Conservation (phyloP, 2,797 vertebrate genomes). For the Acomys russatus region DNA sequence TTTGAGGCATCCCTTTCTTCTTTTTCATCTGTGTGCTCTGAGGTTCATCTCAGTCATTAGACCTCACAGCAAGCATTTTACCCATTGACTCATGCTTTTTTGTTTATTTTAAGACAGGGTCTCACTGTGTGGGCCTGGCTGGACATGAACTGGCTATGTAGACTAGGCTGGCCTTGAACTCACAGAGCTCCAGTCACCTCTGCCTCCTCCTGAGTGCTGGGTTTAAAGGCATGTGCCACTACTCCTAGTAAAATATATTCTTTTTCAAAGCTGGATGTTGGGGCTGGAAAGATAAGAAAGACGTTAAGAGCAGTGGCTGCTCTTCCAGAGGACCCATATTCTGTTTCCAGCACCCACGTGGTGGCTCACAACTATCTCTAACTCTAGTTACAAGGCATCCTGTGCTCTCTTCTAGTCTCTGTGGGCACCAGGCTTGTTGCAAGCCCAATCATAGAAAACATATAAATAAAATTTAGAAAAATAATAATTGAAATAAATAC, state of each 20-base stretch:
- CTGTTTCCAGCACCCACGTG: not conserved
- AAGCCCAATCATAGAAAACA: not conserved
- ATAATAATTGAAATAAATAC: not conserved
- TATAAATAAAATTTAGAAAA: not conserved
- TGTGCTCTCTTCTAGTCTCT: not conserved
- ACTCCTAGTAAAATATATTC: not conserved
- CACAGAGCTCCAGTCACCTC: too few relatives aligned
- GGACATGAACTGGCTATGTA: too few relatives aligned
- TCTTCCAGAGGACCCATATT: not conserved
- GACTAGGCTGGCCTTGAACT: too few relatives aligned
- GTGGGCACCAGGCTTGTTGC: not conserved
- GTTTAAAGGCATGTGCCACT: too few relatives aligned
- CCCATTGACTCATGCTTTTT: not conserved
- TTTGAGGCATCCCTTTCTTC: not conserved
- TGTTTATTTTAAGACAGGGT: not conserved
- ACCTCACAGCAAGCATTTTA: not conserved
- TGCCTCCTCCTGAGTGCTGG: too few relatives aligned
- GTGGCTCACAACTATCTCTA: not conserved
- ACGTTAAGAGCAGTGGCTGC: not conserved
- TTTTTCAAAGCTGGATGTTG: not conserved
- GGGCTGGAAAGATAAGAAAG: not conserved
- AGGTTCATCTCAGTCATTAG: not conserved
- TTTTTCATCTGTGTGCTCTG: not conserved
- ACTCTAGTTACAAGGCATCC: not conserved
- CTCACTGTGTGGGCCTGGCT: too few relatives aligned